A percentile compares a stretch with the other conserved stretches of the same genome.
These are phyloP conservation scores for Siniperca knerii DNA, from an alignment of 2,113 vertebrate genomes.

Conservation along the genomic window DNA sequence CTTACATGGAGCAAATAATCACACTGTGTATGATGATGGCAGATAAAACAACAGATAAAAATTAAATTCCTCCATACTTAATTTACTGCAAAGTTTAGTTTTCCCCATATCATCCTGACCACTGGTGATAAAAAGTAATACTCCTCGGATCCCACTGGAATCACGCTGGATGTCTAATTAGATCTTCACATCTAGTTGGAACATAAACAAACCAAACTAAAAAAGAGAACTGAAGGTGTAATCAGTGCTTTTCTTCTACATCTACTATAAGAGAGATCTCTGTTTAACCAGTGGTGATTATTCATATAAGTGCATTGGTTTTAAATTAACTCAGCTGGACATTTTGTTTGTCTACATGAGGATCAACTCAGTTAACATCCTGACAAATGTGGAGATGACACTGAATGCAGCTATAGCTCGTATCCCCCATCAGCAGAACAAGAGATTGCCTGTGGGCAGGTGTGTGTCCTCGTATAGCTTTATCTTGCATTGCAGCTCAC, in stretches of 20 bases:
- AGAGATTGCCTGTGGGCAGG: conserved; percentile 35
- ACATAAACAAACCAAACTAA: not conserved
- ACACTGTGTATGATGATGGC: not conserved
- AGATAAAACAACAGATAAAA: not conserved
- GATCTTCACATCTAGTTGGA: not conserved
- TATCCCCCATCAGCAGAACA: conserved; percentile 42
- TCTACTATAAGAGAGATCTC: too few species aligned
- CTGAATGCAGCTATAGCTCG: not conserved
- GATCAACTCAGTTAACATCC: conserved; percentile 1
- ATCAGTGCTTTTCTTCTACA: not conserved
- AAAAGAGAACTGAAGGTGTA: not conserved
- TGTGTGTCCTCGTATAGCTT: not conserved
- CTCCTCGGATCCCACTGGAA: not conserved
- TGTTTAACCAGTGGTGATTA: not conserved
- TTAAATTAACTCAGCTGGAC: not conserved
- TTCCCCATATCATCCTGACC: not conserved
- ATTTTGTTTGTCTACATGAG: not conserved
- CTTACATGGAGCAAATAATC: not conserved
- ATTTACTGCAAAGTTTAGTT: not conserved
- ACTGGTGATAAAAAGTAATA: not conserved
- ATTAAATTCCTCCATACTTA: too few species aligned
- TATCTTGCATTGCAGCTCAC: conserved; percentile 35
- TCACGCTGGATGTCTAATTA: not conserved
- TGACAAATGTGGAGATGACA: conserved; percentile 2
- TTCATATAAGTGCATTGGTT: not conserved